These are phyloP conservation scores for Serilophus lunatus DNA, from an alignment of 2,113 vertebrate species.

Conservation along the genomic window DNA sequence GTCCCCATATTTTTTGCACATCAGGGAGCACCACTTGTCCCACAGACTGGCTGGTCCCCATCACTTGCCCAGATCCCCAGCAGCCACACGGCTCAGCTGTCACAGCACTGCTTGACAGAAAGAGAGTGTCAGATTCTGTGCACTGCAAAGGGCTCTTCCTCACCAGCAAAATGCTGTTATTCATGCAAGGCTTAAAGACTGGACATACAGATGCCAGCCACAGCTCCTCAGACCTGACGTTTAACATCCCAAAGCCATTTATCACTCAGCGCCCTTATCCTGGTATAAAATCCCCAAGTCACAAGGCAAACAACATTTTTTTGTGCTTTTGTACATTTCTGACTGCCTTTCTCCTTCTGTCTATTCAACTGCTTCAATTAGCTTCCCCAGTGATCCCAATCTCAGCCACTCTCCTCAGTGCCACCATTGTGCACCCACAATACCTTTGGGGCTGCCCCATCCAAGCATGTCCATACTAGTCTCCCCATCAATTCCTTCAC, in stretches of 20 bases:
- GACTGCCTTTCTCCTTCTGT: slow-evolving; percentile 40
- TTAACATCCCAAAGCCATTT: slow-evolving; percentile 50
- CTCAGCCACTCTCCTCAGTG: slow-evolving; percentile 26
- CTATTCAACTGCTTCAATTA: slow-evolving; percentile 62
- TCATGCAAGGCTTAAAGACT: background rate
- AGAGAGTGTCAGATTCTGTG: background rate
- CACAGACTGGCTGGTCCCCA: background rate
- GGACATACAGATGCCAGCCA: background rate
- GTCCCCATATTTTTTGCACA: background rate
- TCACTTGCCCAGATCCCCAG: background rate
- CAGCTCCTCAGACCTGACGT: background rate
- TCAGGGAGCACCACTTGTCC: background rate
- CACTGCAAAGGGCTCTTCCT: background rate
- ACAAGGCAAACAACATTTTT: slow-evolving; percentile 62
- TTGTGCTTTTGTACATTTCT: slow-evolving; percentile 36
- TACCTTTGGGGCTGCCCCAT: slow-evolving; percentile 39
- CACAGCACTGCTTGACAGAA: background rate
- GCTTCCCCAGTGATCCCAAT: slow-evolving; percentile 46
- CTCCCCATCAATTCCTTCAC: slow-evolving; percentile 52
- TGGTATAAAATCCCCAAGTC: slow-evolving; percentile 35
- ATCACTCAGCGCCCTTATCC: slow-evolving; percentile 47
- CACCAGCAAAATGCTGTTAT: background rate
- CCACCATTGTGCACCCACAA: slow-evolving; percentile 64
- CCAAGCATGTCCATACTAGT: slow-evolving; percentile 30
- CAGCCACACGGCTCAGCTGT: background rate